Percentiles rank a stretch among this genome's conserved stretches.
Evolutionary conservation across 2,113 vertebrate species (phyloP).

Genomic region (Zonotrichia leucophrys): DNA sequence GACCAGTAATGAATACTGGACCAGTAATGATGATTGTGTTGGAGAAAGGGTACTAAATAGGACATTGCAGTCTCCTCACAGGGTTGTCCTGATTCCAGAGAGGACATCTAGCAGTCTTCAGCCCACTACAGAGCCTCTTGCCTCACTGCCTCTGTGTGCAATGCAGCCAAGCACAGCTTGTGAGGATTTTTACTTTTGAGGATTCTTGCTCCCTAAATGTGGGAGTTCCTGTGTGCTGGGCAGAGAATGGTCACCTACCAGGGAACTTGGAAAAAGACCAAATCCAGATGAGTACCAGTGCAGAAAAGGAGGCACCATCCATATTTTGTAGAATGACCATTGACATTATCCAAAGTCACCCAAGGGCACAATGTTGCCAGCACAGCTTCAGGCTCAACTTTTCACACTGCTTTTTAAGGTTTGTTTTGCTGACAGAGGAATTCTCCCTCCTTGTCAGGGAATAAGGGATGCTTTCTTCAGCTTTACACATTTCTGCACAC

Average conservation of each 20-base stretch:
- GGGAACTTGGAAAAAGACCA: background rate
- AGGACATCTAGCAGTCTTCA: background rate
- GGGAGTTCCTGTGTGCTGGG: background rate
- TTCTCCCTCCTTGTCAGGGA: background rate
- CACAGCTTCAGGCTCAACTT: background rate
- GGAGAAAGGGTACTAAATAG: background rate
- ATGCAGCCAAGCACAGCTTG: background rate
- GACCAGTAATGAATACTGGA: background rate
- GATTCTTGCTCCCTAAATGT: background rate
- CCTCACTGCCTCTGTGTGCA: background rate
- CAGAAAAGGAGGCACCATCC: background rate
- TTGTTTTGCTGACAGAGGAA: background rate
- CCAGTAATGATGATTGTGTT: background rate
- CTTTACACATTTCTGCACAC: background rate
- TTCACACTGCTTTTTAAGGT: background rate
- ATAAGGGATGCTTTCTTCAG: background rate
- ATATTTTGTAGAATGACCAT: background rate
- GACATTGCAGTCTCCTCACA: background rate
- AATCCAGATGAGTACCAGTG: background rate
- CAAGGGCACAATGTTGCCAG: background rate
- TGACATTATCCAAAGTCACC: background rate
- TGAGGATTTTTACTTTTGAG: background rate
- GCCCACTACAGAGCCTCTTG: background rate
- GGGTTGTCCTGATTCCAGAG: background rate
- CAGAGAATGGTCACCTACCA: background rate